These are phyloP conservation scores for Microcebus griseorufus DNA, from an alignment of 2,113 vertebrate genomes.

Conservation along the genomic window DNA sequence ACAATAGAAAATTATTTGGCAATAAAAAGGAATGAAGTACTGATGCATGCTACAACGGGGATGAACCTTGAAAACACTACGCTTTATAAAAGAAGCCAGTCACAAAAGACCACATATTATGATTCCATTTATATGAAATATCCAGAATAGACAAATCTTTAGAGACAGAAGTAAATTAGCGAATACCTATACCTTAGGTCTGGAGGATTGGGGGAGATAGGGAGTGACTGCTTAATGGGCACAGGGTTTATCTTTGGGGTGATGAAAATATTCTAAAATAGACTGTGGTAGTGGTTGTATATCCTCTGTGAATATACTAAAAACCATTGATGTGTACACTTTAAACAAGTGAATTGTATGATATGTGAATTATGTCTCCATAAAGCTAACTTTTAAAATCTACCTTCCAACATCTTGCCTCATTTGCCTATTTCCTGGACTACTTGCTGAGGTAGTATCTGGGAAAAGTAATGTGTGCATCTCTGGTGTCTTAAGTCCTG, in stretches of 20 bases:
- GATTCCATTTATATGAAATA: not conserved
- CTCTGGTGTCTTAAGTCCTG: not conserved
- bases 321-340: not conserved
- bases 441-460: not conserved
- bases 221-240: not conserved
- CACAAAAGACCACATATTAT: not conserved
- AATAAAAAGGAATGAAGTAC: not conserved
- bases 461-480: not conserved
- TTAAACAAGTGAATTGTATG: not conserved
- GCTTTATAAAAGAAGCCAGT: not conserved
- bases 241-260: not conserved
- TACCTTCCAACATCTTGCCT: not conserved
- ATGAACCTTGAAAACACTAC: not conserved
- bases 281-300: not conserved
- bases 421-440: not conserved
- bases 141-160: not conserved
- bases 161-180: not conserved
- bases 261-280: not conserved
- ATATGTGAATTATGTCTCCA: not conserved
- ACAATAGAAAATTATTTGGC: not conserved
- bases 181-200: not conserved
- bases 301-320: not conserved
- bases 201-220: not conserved
- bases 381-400: not conserved
- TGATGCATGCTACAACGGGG: not conserved